These are phyloP conservation scores for Siphlonurus alternatus DNA, from an alignment of 2,888 invertebrate genomes.

Conservation along the genomic window DNA sequence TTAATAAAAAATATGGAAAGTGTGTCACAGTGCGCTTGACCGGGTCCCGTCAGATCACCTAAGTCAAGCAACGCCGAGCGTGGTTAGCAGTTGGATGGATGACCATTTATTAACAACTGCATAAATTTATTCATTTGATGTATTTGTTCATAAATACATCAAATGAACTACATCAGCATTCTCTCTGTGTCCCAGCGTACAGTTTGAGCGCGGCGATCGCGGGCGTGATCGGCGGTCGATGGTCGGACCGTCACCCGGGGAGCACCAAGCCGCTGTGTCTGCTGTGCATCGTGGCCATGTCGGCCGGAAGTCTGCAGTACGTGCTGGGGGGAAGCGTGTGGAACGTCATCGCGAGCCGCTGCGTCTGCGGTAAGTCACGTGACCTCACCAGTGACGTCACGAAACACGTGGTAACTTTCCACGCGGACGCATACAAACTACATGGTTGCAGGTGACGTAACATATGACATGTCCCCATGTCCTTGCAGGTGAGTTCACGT, in stretches of 20 bases:
- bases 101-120: too few relatives aligned
- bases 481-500: too few relatives aligned
- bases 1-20: too few relatives aligned
- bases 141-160: background rate
- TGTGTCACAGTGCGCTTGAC: too few relatives aligned
- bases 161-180: background rate
- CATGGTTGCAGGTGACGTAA: background rate
- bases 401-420: too few relatives aligned
- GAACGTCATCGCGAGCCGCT: conserved; percentile 24
- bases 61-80: too few relatives aligned
- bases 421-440: background rate
- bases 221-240: conserved; percentile 25
- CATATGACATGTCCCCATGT: background rate
- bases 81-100: too few relatives aligned
- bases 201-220: conserved; percentile 26
- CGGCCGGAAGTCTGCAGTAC: conserved; percentile 27
- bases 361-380: conserved; percentile 27
- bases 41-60: too few relatives aligned
- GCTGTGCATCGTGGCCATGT: conserved; percentile 22
- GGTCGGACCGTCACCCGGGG: conserved; percentile 21
- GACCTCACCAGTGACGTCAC: background rate
- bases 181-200: conserved; percentile 20
- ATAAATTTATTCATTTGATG: too few relatives aligned
- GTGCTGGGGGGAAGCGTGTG: conserved; percentile 25
- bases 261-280: conserved; percentile 20